These are phyloP conservation scores for Salvelinus alpinus DNA, from an alignment of 2,113 vertebrate species.

Conservation along the genomic window DNA sequence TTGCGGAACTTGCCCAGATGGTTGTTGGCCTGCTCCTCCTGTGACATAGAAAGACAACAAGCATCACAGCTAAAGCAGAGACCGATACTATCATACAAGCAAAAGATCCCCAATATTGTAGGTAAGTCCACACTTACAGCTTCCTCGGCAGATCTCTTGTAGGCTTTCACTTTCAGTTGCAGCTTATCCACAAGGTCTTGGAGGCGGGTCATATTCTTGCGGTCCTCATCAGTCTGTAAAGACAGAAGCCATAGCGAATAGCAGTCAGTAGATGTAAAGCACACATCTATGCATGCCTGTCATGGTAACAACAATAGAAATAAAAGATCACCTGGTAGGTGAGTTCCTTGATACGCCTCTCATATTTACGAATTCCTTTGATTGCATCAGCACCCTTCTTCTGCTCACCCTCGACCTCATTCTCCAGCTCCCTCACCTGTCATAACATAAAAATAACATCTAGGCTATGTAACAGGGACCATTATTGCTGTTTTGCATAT, in stretches of 20 bases:
- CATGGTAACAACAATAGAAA: background rate
- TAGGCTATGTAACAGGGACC: background rate
- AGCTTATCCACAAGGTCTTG: slow-evolving; percentile 81
- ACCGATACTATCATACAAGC: background rate
- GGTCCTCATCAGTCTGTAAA: slow-evolving; percentile 74
- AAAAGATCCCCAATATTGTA: background rate
- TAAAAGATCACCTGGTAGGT: slow-evolving; percentile 79
- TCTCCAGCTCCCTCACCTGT: slow-evolving; percentile 86
- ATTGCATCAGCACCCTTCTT: slow-evolving; percentile 76
- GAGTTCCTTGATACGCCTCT: slow-evolving; percentile 89
- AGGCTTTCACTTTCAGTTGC: slow-evolving; percentile 79
- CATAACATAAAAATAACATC: background rate
- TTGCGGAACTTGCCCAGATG: slow-evolving; percentile 69
- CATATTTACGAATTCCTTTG: slow-evolving; percentile 89
- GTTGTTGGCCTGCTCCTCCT: slow-evolving; percentile 67
- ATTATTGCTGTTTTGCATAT: background rate
- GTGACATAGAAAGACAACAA: slow-evolving; percentile 17
- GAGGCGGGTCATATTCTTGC: slow-evolving; percentile 74
- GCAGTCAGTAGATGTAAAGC: background rate
- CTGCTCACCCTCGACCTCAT: slow-evolving; percentile 76
- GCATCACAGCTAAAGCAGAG: background rate
- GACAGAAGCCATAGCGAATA: background rate
- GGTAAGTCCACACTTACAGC: slow-evolving; percentile 55
- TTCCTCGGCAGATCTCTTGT: slow-evolving; percentile 77
- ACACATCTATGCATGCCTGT: background rate